Evolutionary conservation across 2,797 vertebrate genomes (phyloP).

Genomic region (Ceyx erithaca): DNA sequence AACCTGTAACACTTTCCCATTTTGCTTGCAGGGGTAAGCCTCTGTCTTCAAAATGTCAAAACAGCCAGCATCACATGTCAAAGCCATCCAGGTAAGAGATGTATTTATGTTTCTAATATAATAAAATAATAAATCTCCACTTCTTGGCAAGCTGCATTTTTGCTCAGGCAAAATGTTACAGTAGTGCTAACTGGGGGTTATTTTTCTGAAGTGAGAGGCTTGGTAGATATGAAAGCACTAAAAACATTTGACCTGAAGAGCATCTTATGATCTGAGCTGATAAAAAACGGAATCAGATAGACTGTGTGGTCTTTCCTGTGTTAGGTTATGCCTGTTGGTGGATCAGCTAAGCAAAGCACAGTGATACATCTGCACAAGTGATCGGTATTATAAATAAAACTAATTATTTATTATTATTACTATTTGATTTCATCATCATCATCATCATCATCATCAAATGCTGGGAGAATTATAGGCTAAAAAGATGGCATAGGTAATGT

Average conservation of each 20-base stretch:
- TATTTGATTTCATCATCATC: background rate
- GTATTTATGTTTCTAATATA: conserved; percentile 63
- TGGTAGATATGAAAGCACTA: conserved; percentile 5
- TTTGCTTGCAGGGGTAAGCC: conserved; percentile 85
- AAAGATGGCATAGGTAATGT: background rate
- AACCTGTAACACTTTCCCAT: conserved; percentile 76
- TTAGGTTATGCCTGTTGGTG: background rate
- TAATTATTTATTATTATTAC: background rate
- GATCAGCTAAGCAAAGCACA: background rate
- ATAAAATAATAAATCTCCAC: conserved; percentile 21
- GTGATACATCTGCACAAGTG: background rate
- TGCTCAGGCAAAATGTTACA: background rate
- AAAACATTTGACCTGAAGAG: conserved; percentile 31
- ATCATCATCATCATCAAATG: background rate
- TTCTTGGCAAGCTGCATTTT: conserved; percentile 25
- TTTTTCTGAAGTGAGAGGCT: conserved; percentile 17
- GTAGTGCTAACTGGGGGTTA: background rate
- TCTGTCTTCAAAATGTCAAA: conserved; percentile 90
- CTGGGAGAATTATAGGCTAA: background rate
- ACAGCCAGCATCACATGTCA: conserved; percentile 93
- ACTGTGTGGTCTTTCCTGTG: background rate
- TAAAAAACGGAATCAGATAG: background rate
- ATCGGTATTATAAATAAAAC: background rate
- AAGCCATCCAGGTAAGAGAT: conserved; percentile 94
- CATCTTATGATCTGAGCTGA: conserved; percentile 13